Conservation (phyloP, 2,888 invertebrate species). For the Mythimna ferrago region DNA sequence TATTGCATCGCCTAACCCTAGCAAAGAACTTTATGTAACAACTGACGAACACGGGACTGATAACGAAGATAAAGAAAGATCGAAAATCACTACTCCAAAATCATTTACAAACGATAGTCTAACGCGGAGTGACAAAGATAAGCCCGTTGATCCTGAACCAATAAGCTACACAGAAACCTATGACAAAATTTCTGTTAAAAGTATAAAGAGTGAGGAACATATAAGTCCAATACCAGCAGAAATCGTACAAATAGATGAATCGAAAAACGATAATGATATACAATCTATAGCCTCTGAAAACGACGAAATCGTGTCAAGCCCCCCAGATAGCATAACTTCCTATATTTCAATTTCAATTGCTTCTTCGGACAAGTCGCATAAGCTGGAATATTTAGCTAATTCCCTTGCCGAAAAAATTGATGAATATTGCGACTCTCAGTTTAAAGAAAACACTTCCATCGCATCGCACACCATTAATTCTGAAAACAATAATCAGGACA, state of each 20-base stretch:
- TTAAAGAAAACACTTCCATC: constrained; percentile 79
- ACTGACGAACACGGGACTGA: constrained; percentile 84
- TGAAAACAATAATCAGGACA: constrained; percentile 76
- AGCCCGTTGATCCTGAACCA: constrained; percentile 68
- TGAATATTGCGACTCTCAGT: constrained; percentile 88
- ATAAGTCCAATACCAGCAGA: constrained; percentile 59
- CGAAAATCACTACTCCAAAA: constrained; percentile 87
- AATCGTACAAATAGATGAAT: constrained; percentile 56
- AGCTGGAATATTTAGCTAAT: constrained; percentile 88
- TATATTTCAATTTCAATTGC: constrained; percentile 89
- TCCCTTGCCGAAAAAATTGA: constrained; percentile 89
- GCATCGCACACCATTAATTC: constrained; percentile 75
- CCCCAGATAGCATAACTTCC: constrained; percentile 88
- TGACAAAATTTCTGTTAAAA: constrained; percentile 78
- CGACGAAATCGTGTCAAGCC: constrained; percentile 87
- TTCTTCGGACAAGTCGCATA: constrained; percentile 88
- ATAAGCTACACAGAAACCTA: constrained; percentile 71
- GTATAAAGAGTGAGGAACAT: constrained; percentile 69
- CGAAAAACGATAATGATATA: constrained; percentile 75
- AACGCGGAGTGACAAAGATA: constrained; percentile 82
- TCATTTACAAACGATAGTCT: constrained; percentile 86
- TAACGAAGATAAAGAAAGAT: constrained; percentile 79
- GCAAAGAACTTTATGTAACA: constrained; percentile 84
- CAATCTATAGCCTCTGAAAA: constrained; percentile 86
- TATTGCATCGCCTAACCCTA: constrained; percentile 77